Evolutionary conservation across 2,113 vertebrate species (phyloP), one percentile per base, ranked within the genome.

Genomic region (Ancistrus triradiatus): DNA sequence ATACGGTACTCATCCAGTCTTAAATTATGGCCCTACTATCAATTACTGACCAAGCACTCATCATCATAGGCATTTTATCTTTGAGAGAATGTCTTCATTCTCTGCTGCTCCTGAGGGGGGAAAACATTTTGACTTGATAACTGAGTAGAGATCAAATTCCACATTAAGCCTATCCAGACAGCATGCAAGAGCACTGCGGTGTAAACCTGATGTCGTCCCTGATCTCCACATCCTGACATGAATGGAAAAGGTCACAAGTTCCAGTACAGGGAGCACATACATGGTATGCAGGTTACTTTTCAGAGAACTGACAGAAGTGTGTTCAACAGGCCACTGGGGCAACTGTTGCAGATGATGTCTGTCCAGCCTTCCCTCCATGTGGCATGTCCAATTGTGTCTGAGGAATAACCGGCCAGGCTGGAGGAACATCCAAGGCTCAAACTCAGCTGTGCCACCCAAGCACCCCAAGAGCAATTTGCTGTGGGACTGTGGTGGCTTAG

Each of bases 181-280:
- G 15, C 63, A 35, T 42, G 43, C 17, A 48, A 17, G 61, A 67
- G 69, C 42, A n/a, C 31, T 14, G 14, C 35, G 27, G 17, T 25
- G 52, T 58, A 51, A 15, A 63, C 59, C 60, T 74, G 52, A 50
- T 59, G 33, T 72, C 21, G 55, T 74, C 72, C 18, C 72, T 84
- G 81, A 83, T 43, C 24, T 27, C 59, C 70, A 82, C 78, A 84
- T 79, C 60, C 42, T 59, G 74, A 74, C 74, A 73, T 78, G 76
- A 52, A 50, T 56, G 64, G 24, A 58, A 21, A 57, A 0, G 38
- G 46, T 28, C 49, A 31, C 3, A 52, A 42, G 10, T 25, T 74
- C 55, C 19, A 74, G 61, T 68, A 64, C 53, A 57, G 24, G 73
- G 79, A 80, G 58, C 72, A 70, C 59, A 66, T 33, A 1, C n/a